These are phyloP conservation scores for Drosophila arawakana DNA, from an alignment of 1,140 invertebrate genomes.

Conservation along the genomic window DNA sequence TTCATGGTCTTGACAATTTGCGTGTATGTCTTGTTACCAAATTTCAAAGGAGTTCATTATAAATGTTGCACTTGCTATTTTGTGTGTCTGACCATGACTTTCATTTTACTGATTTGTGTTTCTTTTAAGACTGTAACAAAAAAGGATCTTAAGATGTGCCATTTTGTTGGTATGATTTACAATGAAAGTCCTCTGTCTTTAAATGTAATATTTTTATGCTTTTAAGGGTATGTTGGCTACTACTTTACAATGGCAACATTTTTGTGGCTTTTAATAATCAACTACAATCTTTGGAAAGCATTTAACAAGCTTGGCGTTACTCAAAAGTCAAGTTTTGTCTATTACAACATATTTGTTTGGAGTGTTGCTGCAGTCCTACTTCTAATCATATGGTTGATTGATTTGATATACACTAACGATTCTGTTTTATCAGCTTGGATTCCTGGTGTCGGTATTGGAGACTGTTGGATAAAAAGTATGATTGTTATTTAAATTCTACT, in stretches of 20 bases:
- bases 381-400: conserved; percentile 68
- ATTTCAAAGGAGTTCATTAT: conserved; percentile 89
- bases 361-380: conserved; percentile 85
- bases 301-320: conserved; percentile 74
- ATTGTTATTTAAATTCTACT: background rate
- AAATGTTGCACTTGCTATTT: conserved; percentile 90
- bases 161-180: conserved; percentile 15
- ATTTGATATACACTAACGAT: background rate
- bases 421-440: conserved; percentile 45
- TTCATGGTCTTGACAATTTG: conserved; percentile 88
- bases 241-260: conserved; percentile 90
- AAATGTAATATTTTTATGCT: background rate
- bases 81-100: conserved; percentile 86
- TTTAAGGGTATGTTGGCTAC: conserved; percentile 87
- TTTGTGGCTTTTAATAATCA: conserved; percentile 91
- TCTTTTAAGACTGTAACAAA: conserved; percentile 45
- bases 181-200: background rate
- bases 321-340: conserved; percentile 85
- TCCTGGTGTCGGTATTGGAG: conserved; percentile 85
- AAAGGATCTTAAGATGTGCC: conserved; percentile 57
- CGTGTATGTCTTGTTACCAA: conserved; percentile 88
- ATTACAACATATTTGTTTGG: conserved; percentile 90
- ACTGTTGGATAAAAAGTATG: conserved; percentile 86
- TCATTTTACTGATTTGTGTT: conserved; percentile 85
- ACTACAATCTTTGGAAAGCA: conserved; percentile 90